Percentiles rank a stretch among this genome's conserved stretches.
Evolutionary conservation across 2,888 invertebrate genomes (phyloP).

Genomic region (Polymixis flavicincta): DNA sequence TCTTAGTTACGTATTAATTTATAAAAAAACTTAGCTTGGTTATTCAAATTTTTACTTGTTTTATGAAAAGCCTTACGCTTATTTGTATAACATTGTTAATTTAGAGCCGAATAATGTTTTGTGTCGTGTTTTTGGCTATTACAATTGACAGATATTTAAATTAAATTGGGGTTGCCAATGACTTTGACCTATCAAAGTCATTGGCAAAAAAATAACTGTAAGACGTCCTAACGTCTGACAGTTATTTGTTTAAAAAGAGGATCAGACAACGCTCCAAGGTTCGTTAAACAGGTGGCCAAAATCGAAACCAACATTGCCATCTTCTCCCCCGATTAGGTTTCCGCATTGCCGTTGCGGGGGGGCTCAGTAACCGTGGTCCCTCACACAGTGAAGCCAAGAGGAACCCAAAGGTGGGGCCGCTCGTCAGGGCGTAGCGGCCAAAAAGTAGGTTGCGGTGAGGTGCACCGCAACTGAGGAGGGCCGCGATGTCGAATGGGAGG

Average conservation of each 20-base stretch:
- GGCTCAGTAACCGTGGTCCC: too few relatives aligned
- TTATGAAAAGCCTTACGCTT: background rate
- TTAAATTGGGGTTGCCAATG: slow-evolving; percentile 1
- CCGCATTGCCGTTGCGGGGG: too few relatives aligned
- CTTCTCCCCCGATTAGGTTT: too few relatives aligned
- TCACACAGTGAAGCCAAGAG: too few relatives aligned
- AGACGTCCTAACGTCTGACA: background rate
- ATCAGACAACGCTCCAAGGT: background rate
- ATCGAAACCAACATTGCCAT: background rate
- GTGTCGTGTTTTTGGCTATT: background rate
- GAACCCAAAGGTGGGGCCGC: too few relatives aligned
- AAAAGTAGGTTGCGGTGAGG: too few relatives aligned
- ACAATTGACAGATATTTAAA: slow-evolving; percentile 18
- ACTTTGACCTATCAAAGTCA: too few relatives aligned
- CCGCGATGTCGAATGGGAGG: too few relatives aligned
- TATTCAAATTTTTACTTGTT: background rate
- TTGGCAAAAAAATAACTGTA: too few relatives aligned
- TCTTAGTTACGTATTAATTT: background rate
- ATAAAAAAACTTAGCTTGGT: background rate
- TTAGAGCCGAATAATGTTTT: slow-evolving; percentile 1
- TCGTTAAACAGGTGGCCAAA: background rate
- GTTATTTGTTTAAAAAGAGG: background rate
- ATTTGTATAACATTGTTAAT: slow-evolving; percentile 15
- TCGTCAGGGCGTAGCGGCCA: too few relatives aligned
- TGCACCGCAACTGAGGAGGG: too few relatives aligned